Evolutionary conservation across 2,797 vertebrate species (phyloP), one percentile per base, ranked within the genome.

Genomic region (Chaetodon trifasciatus): DNA sequence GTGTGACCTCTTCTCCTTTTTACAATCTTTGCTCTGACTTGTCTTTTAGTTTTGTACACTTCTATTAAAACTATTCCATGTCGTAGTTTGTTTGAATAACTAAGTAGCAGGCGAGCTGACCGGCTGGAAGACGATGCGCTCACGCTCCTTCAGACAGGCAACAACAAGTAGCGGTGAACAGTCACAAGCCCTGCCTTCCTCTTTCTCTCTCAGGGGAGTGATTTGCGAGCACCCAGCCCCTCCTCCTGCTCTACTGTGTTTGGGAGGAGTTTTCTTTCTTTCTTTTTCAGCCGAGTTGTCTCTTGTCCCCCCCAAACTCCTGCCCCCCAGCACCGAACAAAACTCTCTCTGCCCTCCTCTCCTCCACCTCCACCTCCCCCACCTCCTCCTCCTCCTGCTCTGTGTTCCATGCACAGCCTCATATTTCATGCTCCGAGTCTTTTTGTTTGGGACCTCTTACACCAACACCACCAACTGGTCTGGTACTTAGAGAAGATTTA

Each of bases 191-290:
- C 88, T 68, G 60, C 87, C 88, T 76, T 77, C 82, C 82, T 83
- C 89, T 79, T 58, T 47, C 82, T 76, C 81, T 89, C 91, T 83
- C 84, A 70, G 74, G 88, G 88, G 88, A 93, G 93, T 90, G 89
- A 93, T 94, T 92, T 92, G 90, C 28, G 66, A 92, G 83, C 61
- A 24, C 67, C 47, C 78, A 17, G 87, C 85, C 70, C 84, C 91
- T 88, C 93, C 93, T 93, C 81, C 82, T 87, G 32, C 84, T 75
- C 79, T 78, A 46, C 84, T 86, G 88, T 78, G 84, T 78, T 84
- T 82, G 86, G 90, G 89, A 88, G 91, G 91, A 92, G 90, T 84
- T 89, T 86, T 85, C 78, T 86, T 91, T 90, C 84, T 90, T 85
- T 88, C 74, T 90, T 53, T 87, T 87, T 87, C 44, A 86, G 74